Conservation (phyloP, 1,140 invertebrate genomes). For the Ericerus pela region DNA sequence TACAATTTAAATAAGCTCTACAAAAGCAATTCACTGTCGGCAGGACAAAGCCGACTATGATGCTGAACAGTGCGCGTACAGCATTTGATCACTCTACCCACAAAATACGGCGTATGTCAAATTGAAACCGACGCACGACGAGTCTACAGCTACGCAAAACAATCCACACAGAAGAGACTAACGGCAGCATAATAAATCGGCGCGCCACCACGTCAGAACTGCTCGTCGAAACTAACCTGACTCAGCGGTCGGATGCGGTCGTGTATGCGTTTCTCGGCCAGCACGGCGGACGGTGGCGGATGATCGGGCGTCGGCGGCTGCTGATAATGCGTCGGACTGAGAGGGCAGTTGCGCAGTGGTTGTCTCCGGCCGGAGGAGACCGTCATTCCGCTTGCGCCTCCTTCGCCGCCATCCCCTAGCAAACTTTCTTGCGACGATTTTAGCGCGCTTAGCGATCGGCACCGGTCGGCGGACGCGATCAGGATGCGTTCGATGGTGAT, state of each 20-base stretch:
- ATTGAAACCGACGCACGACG: too few species aligned
- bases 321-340: constrained; percentile 73
- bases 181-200: not conserved
- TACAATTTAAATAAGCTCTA: too few species aligned
- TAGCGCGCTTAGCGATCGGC: constrained; percentile 35
- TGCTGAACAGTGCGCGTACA: too few species aligned
- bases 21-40: too few species aligned
- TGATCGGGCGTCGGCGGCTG: constrained; percentile 88
- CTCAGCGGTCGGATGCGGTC: constrained; percentile 75
- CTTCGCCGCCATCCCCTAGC: constrained; percentile 32
- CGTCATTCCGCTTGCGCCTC: constrained; percentile 28
- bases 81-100: too few species aligned
- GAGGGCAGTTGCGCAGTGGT: constrained; percentile 29
- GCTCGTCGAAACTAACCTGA: constrained; percentile 45
- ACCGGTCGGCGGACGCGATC: constrained; percentile 30
- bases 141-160: too few species aligned
- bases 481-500: constrained; percentile 23
- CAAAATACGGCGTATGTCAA: too few species aligned
- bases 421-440: constrained; percentile 47
- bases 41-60: too few species aligned
- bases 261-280: constrained; percentile 77
- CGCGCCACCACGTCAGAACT: not conserved
- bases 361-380: constrained; percentile 18
- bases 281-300: constrained; percentile 78
- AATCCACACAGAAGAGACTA: not conserved